phyloP scores from a whole-genome alignment of 2,797 vertebrate genomes.

The Setipinna tenuifilis region DNA sequence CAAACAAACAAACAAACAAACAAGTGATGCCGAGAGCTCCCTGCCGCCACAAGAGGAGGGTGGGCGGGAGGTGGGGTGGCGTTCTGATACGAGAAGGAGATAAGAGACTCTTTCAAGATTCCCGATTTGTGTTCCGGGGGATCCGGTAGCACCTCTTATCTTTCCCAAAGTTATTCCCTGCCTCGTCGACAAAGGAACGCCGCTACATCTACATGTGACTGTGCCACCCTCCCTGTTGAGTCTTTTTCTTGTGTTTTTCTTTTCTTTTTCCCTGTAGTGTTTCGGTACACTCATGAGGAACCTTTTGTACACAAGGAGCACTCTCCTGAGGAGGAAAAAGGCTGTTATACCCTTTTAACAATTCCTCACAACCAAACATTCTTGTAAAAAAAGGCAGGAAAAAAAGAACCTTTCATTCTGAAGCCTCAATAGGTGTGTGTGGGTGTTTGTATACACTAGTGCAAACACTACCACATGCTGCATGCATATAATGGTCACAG shows the following conservation, averaged over 20 bases:
- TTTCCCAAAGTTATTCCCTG: constrained; percentile 7
- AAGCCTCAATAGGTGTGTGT: not conserved
- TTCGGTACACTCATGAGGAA: not conserved
- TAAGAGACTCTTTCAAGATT: constrained; percentile 20
- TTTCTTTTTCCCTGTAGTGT: not conserved
- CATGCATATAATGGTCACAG: not conserved
- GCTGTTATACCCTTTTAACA: not conserved
- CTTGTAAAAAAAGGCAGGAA: not conserved
- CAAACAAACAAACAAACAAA: not conserved
- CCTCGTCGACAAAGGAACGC: not conserved
- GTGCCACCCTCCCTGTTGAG: not conserved
- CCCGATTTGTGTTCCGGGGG: not conserved
- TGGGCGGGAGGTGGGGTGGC: not conserved
- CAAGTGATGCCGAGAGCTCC: not conserved
- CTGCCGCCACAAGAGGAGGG: not conserved
- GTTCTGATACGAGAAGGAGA: constrained; percentile 10
- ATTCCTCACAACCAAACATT: not conserved
- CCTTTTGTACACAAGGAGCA: not conserved
- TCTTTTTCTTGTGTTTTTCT: not conserved
- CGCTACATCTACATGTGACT: not conserved
- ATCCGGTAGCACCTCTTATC: constrained; percentile 7
- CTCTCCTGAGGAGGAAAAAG: not conserved
- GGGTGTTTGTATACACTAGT: not conserved
- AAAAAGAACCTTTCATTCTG: not conserved
- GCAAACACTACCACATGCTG: not conserved